These are phyloP conservation scores for Orius laevigatus DNA, from an alignment of 1,140 invertebrate species.

Conservation along the genomic window DNA sequence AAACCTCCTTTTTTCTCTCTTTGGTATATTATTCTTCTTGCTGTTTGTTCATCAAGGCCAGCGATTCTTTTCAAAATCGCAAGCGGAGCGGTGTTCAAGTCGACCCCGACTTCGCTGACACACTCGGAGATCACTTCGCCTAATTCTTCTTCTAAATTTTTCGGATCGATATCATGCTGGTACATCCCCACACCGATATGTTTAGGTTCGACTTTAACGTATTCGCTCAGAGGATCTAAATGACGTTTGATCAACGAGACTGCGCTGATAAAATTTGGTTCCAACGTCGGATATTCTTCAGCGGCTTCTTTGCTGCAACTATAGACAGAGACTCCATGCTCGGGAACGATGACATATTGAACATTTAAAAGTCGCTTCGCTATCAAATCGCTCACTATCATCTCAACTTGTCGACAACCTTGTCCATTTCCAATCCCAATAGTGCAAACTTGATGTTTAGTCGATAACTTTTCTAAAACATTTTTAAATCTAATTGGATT, in stretches of 20 bases:
- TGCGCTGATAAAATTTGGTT: slow-evolving; percentile 64
- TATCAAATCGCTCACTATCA: slow-evolving; percentile 46
- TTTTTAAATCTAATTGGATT: slow-evolving; percentile 5
- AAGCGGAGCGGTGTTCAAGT: slow-evolving; percentile 69
- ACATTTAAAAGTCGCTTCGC: slow-evolving; percentile 38
- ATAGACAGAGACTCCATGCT: slow-evolving; percentile 80
- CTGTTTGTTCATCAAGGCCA: slow-evolving; percentile 54
- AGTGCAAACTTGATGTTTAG: slow-evolving; percentile 38
- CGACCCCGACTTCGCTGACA: slow-evolving; percentile 83
- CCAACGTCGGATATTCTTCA: slow-evolving; percentile 68
- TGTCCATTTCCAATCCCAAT: slow-evolving; percentile 80
- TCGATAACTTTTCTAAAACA: background rate
- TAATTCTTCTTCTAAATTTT: slow-evolving; percentile 50
- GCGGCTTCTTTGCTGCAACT: slow-evolving; percentile 67
- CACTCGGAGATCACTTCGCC: slow-evolving; percentile 62
- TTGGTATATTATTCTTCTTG: slow-evolving; percentile 60
- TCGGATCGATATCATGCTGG: slow-evolving; percentile 74
- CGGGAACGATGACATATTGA: slow-evolving; percentile 68
- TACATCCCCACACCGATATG: slow-evolving; percentile 85
- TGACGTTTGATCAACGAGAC: slow-evolving; percentile 73
- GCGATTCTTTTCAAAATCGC: slow-evolving; percentile 60
- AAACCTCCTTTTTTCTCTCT: slow-evolving; percentile 32
- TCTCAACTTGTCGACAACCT: slow-evolving; percentile 71
- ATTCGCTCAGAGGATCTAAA: slow-evolving; percentile 75
- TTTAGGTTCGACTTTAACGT: slow-evolving; percentile 83